These are phyloP conservation scores for Alaudala cheleensis DNA, from an alignment of 2,113 vertebrate genomes.

Conservation along the genomic window DNA sequence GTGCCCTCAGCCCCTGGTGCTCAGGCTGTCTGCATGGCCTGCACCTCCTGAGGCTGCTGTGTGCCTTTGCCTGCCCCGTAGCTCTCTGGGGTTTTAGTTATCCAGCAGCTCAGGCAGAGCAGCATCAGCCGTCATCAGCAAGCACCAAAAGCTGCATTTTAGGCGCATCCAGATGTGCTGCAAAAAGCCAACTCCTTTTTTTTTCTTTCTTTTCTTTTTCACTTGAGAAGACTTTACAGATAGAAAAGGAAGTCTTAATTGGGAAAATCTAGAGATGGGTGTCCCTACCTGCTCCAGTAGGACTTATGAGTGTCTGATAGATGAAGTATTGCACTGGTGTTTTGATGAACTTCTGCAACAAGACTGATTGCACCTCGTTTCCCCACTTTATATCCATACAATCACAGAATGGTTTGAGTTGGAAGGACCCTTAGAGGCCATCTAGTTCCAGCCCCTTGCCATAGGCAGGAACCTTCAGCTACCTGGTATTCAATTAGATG, in stretches of 20 bases:
- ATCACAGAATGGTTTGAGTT: not conserved
- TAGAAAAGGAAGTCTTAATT: not conserved
- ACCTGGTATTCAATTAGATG: not conserved
- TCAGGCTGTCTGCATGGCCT: not conserved
- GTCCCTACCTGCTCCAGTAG: not conserved
- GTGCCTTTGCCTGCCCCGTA: fast-evolving
- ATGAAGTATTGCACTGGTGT: not conserved
- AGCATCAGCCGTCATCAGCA: not conserved
- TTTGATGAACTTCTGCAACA: not conserved
- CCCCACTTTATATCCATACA: too few relatives aligned
- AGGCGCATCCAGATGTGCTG: not conserved
- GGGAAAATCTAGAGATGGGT: not conserved
- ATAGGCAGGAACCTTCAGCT: not conserved
- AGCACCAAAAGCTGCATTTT: not conserved
- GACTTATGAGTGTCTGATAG: fast-evolving
- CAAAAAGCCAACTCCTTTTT: not conserved
- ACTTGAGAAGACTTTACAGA: not conserved
- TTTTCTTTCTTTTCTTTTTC: not conserved
- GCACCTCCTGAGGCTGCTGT: not conserved
- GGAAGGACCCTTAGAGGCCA: not conserved
- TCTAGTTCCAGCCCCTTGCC: not conserved
- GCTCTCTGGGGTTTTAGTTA: not conserved
- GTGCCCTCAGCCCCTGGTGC: fast-evolving
- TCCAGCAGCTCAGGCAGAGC: not conserved
- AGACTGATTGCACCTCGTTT: not conserved